A percentile compares a stretch with the other conserved stretches of the same genome.
These are phyloP conservation scores for Cerceris rybyensis DNA, from an alignment of 2,888 invertebrate genomes.

Conservation along the genomic window DNA sequence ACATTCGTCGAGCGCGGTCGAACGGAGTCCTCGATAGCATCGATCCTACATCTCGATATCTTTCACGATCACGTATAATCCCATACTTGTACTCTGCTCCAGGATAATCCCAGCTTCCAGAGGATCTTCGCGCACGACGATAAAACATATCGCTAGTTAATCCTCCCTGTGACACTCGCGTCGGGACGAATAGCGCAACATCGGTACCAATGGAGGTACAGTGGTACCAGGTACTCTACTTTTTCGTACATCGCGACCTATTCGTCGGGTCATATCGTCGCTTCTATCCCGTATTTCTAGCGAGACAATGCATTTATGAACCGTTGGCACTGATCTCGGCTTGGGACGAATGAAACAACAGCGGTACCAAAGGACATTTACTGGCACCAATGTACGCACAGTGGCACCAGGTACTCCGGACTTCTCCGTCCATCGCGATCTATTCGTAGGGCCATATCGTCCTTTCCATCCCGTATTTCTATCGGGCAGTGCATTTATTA, in stretches of 20 bases:
- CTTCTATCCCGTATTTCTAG: no score
- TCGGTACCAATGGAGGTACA: no score
- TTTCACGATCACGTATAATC: neutral
- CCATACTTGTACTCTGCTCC: neutral
- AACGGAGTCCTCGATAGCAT: neutral
- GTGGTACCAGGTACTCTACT: no score
- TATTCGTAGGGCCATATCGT: neutral
- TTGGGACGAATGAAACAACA: no score
- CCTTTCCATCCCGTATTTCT: no score
- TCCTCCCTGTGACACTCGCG: conserved; percentile 12
- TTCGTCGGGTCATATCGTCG: no score
- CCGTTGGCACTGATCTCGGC: no score
- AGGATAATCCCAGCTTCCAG: neutral
- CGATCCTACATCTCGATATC: neutral
- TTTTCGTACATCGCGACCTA: no score
- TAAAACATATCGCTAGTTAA: conserved; percentile 39
- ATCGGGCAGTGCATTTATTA: conserved; percentile 22
- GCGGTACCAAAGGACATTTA: no score
- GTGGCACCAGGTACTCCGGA: no score
- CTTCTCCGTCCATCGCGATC: conserved; percentile 11
- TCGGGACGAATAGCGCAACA: conserved; percentile 9
- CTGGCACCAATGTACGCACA: no score
- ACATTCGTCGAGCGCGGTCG: neutral
- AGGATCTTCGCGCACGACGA: neutral
- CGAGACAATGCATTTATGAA: no score